These are phyloP conservation scores for Rhabdomys dilectus DNA, from an alignment of 2,113 vertebrate genomes.

Conservation along the genomic window DNA sequence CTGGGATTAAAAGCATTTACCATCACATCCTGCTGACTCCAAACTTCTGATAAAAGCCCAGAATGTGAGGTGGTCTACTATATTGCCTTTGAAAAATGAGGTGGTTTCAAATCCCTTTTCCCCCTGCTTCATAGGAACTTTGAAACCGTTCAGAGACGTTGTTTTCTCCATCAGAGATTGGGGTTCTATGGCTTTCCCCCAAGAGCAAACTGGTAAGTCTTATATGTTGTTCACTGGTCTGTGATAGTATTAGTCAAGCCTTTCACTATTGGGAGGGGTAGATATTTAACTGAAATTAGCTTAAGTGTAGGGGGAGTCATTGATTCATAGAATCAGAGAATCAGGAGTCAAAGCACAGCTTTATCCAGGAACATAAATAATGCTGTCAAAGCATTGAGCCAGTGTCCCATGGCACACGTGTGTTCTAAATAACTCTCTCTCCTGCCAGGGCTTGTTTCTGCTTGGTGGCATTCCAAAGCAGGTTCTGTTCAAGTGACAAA, in stretches of 20 bases:
- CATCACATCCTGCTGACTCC: neutral
- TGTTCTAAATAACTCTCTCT: neutral
- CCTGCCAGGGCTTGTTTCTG: neutral
- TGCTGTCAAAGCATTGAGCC: neutral
- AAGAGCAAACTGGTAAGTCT: neutral
- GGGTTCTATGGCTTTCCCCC: neutral
- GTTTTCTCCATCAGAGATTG: neutral
- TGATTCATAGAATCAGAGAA: constrained; percentile 39
- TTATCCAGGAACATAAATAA: constrained; percentile 19
- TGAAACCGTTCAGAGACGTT: constrained; percentile 6
- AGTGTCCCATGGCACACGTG: neutral
- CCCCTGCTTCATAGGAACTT: neutral
- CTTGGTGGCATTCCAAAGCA: neutral
- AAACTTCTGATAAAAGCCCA: neutral
- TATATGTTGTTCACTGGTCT: constrained; percentile 9
- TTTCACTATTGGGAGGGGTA: constrained; percentile 46
- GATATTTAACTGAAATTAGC: constrained; percentile 31
- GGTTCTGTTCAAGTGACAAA: constrained; percentile 6
- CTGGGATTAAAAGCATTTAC: neutral
- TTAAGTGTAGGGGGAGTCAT: constrained; percentile 29
- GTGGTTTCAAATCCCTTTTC: constrained; percentile 26
- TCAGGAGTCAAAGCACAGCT: neutral
- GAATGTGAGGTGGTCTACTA: neutral
- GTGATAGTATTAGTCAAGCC: constrained; percentile 6
- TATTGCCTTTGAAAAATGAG: neutral